phyloP scores from a whole-genome alignment of 2,113 vertebrate genomes.

The Pachyramphus minor region DNA sequence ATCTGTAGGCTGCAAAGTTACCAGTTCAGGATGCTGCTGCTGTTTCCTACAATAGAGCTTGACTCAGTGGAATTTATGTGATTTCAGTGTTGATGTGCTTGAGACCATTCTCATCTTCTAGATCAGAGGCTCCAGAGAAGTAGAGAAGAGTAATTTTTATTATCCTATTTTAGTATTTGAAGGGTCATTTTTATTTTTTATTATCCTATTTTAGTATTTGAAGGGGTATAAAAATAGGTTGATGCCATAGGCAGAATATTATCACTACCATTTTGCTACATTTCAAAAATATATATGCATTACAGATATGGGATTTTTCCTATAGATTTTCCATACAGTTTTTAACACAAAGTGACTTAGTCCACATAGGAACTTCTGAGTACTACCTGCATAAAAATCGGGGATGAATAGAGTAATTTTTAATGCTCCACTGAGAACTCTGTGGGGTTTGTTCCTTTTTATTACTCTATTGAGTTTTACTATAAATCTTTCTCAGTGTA shows the following conservation, averaged over 20 bases:
- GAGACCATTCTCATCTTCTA: neutral
- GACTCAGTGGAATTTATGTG: neutral
- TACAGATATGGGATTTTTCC: neutral
- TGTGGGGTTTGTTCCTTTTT: neutral
- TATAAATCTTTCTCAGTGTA: neutral
- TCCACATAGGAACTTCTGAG: neutral
- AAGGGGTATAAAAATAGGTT: neutral
- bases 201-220: neutral
- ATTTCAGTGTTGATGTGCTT: neutral
- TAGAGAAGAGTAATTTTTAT: neutral
- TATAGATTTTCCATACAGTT: neutral
- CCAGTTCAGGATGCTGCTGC: neutral
- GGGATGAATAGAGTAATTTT: neutral
- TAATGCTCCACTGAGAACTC: neutral
- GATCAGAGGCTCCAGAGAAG: neutral
- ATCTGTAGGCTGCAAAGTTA: neutral
- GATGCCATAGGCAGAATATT: neutral
- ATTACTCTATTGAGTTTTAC: neutral
- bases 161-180: neutral
- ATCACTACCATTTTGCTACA: neutral
- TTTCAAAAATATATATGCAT: neutral
- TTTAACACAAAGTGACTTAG: neutral
- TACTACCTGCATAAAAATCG: neutral
- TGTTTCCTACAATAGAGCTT: neutral
- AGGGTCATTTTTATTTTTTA: conserved; percentile 22